Base-by-base conservation (phyloP, 2,888 invertebrate species). In the Eilema caniola region DNA sequence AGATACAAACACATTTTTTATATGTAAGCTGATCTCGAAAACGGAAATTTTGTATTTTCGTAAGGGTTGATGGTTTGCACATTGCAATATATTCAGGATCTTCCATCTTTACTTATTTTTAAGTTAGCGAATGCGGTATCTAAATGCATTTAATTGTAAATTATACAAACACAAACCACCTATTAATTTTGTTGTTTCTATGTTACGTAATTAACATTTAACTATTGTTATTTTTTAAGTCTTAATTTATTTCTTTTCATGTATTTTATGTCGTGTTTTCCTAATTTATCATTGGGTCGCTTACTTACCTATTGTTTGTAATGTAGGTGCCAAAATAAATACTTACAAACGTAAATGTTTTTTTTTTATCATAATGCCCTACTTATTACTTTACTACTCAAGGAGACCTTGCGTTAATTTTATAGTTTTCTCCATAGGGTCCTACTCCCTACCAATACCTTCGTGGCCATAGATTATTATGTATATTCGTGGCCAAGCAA, bases 281-380 rank as follows among this genome's bases (percentile, higher is more conserved):
- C 66, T 76, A 20, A 67, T 76, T 75, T 72, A 31, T 69, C 28
- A 64, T 73, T 82, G 79, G 75, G 76, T 77, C 62, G 65, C 69
- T 76, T 80, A 75, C 76, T 75, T 78, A 71, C 20, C 53, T 53
- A 53, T 75, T 75, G 70, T 64, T 61, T 74, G 65, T 66, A 33
- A 77, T 78, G 82, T 82, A 81, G 80, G 80, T 81, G 82, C 81
- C 82, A 83, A 88, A 85, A 81, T 71, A 80, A 81, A 75, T 78
- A 78, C 73, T 76, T 62, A 73, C 67, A 70, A 64, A 74, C 61
- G 70, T 14, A 28, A 65, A 66, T 24, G 20, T 14, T 25, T 59
- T 25, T 59, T n/a, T 59, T 25, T 59, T 24, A 24, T 59, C 25
- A 16, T 14, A 25, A 59, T 59, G 16, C 59, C 59, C 16, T 59